These are phyloP conservation scores for Limosa lapponica DNA, from an alignment of 2,797 vertebrate species.

Conservation along the genomic window DNA sequence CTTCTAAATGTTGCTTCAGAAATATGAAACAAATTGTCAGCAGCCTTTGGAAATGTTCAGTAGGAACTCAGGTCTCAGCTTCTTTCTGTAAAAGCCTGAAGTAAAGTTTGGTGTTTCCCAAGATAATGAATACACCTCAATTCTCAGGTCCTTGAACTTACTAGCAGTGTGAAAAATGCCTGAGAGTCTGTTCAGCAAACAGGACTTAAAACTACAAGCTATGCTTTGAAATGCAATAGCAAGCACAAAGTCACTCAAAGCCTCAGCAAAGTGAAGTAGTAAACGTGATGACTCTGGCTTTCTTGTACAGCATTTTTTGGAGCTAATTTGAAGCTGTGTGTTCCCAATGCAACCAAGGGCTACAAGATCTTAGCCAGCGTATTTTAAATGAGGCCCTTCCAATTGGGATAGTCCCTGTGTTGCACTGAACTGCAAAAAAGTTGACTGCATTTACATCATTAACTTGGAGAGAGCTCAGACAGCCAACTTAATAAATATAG, in stretches of 20 bases:
- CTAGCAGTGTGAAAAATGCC: not conserved
- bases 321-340: conserved; percentile 61
- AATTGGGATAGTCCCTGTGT: conserved; percentile 46
- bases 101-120: not conserved
- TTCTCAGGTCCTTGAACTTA: not conserved
- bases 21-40: not conserved
- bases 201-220: not conserved
- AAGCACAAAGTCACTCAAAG: conserved; percentile 52
- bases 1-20: not conserved
- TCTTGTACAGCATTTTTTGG: conserved; percentile 24
- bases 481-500: not conserved
- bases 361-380: conserved; percentile 57
- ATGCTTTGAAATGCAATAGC: conserved; percentile 47
- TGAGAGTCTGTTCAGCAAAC: not conserved
- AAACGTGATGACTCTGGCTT: conserved; percentile 64
- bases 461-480: not conserved
- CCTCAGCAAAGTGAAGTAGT: conserved; percentile 41
- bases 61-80: not conserved
- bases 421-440: conserved; percentile 49
- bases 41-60: not conserved
- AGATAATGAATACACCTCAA: not conserved
- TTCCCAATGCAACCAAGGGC: conserved; percentile 61
- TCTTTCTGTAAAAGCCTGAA: not conserved
- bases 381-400: conserved; percentile 72
- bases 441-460: conserved; percentile 53